Percentiles rank a stretch among this genome's conserved stretches.
Evolutionary conservation across 2,797 vertebrate species (phyloP).

Genomic region (Lophotriccus pileatus): DNA sequence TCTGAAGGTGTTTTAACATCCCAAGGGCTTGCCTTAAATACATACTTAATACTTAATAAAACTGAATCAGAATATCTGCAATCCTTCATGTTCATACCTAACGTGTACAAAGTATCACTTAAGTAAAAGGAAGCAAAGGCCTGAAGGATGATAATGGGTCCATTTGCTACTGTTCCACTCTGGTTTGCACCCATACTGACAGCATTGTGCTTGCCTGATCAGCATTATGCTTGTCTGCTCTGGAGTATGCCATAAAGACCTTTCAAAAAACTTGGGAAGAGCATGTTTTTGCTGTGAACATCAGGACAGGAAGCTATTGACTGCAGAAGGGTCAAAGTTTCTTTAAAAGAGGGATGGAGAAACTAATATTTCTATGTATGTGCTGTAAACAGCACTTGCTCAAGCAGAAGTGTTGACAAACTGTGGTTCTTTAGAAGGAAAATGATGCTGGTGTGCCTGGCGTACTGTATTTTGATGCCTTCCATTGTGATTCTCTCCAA

Average conservation of each 20-base stretch:
- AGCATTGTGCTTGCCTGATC: neutral
- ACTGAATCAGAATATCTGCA: neutral
- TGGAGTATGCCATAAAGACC: neutral
- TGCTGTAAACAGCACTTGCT: neutral
- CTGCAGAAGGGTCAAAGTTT: neutral
- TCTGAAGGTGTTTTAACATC: neutral
- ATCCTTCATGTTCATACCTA: neutral
- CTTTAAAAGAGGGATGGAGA: neutral
- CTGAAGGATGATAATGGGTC: neutral
- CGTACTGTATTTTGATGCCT: neutral
- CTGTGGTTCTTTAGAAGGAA: neutral
- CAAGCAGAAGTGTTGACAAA: neutral
- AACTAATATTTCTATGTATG: neutral
- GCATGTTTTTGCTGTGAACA: neutral
- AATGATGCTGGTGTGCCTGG: neutral
- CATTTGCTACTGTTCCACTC: neutral
- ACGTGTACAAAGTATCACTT: neutral
- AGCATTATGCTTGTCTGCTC: neutral
- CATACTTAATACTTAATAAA: slow-evolving; percentile 29
- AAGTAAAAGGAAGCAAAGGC: neutral
- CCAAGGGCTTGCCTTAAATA: slow-evolving; percentile 30
- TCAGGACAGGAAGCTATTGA: neutral
- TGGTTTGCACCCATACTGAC: neutral
- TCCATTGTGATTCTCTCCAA: neutral
- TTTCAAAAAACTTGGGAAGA: neutral